Base-by-base conservation (phyloP, 1,140 invertebrate species). In the Mya arenaria region DNA sequence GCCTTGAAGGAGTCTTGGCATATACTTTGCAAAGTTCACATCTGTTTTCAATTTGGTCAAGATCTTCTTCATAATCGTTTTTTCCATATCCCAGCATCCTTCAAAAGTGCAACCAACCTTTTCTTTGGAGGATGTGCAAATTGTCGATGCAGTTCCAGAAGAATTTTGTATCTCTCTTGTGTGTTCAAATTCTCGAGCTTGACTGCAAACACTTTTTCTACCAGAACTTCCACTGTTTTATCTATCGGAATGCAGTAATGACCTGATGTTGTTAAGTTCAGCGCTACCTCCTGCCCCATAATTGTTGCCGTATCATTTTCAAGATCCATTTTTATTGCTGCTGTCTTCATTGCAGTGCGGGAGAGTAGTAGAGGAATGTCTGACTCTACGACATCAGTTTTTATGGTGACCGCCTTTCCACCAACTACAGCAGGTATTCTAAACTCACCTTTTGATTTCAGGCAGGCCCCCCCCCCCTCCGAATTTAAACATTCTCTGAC, bases 71-170 rank as follows among this genome's bases (percentile, higher is more conserved):
- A 72, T 82, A 84, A 34, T 82, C 78, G 6, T 56, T 66, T n/a
- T 65, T 25, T 81, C 77, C 78, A 84, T 23, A 63, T 41, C 41
- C 73, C 83, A 48, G 75, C 83, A 56, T 84, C 75, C 55, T 74
- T 80, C 37, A 84, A 73, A 34, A 83, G 41, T 63, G 82, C 77
- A 23, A 37, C 23, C 4, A 83, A 63, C 37, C 69, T 74, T 34
- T 84, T 84, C 56, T 82, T 82, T 19, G 73, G 60, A 37, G 85
- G 82, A 44, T 86, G 82, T 36, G 85, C 82, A 86, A 84, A 86
- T 48, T 86, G 82, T 44, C 73, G 39, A 56, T 83, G 82, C 39
- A 83, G 52, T 71, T 71, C 77, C 17, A 83, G 28, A 39, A 74
- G 60, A 5, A 60, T 74, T 58, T 66, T 74, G 34, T 37, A 32